Evolutionary conservation across 2,797 vertebrate species (phyloP).

Genomic region (Xenopus petersii): DNA sequence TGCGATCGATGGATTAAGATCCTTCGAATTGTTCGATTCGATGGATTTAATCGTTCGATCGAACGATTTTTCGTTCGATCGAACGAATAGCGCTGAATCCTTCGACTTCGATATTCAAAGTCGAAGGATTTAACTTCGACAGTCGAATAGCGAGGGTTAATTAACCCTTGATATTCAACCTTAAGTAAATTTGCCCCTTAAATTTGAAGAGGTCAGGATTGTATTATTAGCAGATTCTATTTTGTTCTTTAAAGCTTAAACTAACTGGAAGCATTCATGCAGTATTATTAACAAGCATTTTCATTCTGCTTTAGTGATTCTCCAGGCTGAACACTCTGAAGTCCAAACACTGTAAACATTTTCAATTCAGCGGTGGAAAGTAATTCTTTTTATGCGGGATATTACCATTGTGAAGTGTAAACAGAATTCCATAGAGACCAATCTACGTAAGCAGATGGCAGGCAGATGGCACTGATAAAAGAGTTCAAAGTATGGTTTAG

Average conservation of each 20-base stretch:
- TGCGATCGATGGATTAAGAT: too few species aligned
- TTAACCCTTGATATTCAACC: too few species aligned
- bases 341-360: conserved; percentile 35
- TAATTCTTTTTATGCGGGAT: conserved; percentile 30
- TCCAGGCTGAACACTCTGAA: conserved; percentile 18
- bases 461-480: conserved; percentile 55
- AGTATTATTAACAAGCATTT: not conserved
- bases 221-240: not conserved
- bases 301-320: conserved; percentile 11
- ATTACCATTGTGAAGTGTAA: conserved; percentile 47
- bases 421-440: conserved; percentile 48
- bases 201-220: too few species aligned
- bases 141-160: too few species aligned
- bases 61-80: too few species aligned
- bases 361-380: conserved; percentile 5
- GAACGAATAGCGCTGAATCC: too few species aligned
- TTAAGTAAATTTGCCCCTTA: too few species aligned
- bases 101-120: too few species aligned
- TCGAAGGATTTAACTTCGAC: too few species aligned
- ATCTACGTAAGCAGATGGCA: conserved; percentile 42
- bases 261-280: not conserved
- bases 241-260: not conserved
- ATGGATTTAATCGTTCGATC: too few species aligned
- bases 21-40: too few species aligned
- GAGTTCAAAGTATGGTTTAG: conserved; percentile 51